Base-by-base conservation (phyloP, 2,797 vertebrate species). In the Brotula barbata region DNA sequence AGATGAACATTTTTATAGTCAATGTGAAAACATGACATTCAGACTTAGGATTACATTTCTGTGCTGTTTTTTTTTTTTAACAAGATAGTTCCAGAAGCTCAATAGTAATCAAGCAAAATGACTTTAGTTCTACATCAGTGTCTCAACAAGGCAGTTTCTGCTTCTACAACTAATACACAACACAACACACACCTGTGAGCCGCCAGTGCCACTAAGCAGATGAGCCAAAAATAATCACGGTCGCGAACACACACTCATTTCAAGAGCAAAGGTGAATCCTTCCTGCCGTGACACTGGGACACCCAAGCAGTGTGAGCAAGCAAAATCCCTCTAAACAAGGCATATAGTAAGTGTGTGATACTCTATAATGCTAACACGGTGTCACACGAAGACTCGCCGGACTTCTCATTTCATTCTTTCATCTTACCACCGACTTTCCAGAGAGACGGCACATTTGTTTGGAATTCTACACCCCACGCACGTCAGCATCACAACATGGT, bases 141-240 rank as follows among this genome's bases (percentile, higher is more conserved):
- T n/a, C n/a, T n/a, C n/a, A n/a, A n/a, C n/a, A 52, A 54, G 17
- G 41, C 52, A 57, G 6, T 47, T 56, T 64, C 33, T 62, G 36
- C 11, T 16, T 66, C 42, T 71, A 52, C 42, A 58, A 47, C 66
- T 8, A 64, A 39, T 42, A 53, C 62, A 74, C 54, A 72, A 54
- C 73, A 81, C 73, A 76, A 77, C 73, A 80, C 81, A 68, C 64
- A 48, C 54, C 56, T 48, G 55, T 73, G 65, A 71, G 36, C 58
- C 69, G 69, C 74, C 46, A 34, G 22, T 71, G 68, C 59, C 59
- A 60, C 82, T 83, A 88, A 88, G 81, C 86, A 63, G 54, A 82
- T 80, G 64, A 62, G 75, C 81, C 83, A 68, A 79, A 88, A 89
- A 89, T 88, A 91, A 80, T 74, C 43, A 17, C 19, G 0, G 71